These are phyloP conservation scores for Catonia carolina DNA, from an alignment of 2,888 invertebrate species.

Conservation along the genomic window DNA sequence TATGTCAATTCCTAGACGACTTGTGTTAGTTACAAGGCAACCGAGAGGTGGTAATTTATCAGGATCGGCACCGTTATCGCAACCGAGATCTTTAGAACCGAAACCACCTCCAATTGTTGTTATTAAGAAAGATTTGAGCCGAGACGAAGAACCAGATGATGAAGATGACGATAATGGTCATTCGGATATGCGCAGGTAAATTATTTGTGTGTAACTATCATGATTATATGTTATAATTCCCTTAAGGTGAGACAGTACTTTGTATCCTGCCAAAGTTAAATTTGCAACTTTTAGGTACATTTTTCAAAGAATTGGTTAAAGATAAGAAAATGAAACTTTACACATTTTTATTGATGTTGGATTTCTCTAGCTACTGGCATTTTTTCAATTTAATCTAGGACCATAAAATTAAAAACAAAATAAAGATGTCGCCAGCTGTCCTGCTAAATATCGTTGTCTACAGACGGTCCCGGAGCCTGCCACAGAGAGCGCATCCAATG, in stretches of 20 bases:
- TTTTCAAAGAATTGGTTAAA: too few relatives aligned
- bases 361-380: neutral
- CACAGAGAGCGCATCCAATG: too few relatives aligned
- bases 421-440: conserved; percentile 15
- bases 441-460: too few relatives aligned
- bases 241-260: too few relatives aligned
- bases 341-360: neutral
- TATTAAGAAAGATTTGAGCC: conserved; percentile 61
- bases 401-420: conserved; percentile 16
- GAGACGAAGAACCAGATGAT: conserved; percentile 24
- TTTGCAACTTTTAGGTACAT: too few relatives aligned
- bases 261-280: too few relatives aligned
- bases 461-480: too few relatives aligned
- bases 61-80: conserved; percentile 42
- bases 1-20: conserved; percentile 94
- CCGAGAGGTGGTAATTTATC: conserved; percentile 59
- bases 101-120: conserved; percentile 90
- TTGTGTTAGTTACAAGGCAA: conserved; percentile 89
- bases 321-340: too few relatives aligned
- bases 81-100: conserved; percentile 61
- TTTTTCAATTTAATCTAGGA: too few relatives aligned
- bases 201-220: too few relatives aligned
- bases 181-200: conserved; percentile 12
- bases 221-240: too few relatives aligned
- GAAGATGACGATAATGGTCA: conserved; percentile 24